Evolutionary conservation across 1,140 invertebrate species (phyloP).

Genomic region (Penaeus vannamei): DNA sequence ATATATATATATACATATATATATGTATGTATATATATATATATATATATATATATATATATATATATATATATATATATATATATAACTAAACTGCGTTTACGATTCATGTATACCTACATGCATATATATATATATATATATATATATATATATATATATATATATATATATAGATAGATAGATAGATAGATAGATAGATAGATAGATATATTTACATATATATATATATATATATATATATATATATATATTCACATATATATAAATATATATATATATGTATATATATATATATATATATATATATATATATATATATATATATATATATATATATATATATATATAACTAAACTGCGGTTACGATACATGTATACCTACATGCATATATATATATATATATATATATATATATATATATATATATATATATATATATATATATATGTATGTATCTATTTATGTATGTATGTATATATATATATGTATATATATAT

Average conservation of each 20-base stretch:
- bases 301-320: slow-evolving; percentile 16
- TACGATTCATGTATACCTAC: neutral
- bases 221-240: slow-evolving; percentile 5
- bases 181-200: no score
- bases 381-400: neutral
- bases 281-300: no score
- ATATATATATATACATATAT: neutral
- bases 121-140: neutral
- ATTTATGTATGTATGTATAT: slow-evolving; percentile 2
- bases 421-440: neutral
- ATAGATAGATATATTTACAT: slow-evolving; percentile 1
- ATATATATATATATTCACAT: neutral
- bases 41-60: no score
- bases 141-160: no score
- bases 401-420: no score
- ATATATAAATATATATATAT: no score
- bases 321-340: slow-evolving; percentile 5
- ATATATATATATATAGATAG: no score
- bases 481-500: slow-evolving; percentile 3
- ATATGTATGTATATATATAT: neutral
- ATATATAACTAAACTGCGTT: neutral
- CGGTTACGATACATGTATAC: neutral
- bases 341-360: neutral
- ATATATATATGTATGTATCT: neutral
- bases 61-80: neutral